phyloP scores from a whole-genome alignment of 2,797 vertebrate genomes.

The Falco peregrinus region DNA sequence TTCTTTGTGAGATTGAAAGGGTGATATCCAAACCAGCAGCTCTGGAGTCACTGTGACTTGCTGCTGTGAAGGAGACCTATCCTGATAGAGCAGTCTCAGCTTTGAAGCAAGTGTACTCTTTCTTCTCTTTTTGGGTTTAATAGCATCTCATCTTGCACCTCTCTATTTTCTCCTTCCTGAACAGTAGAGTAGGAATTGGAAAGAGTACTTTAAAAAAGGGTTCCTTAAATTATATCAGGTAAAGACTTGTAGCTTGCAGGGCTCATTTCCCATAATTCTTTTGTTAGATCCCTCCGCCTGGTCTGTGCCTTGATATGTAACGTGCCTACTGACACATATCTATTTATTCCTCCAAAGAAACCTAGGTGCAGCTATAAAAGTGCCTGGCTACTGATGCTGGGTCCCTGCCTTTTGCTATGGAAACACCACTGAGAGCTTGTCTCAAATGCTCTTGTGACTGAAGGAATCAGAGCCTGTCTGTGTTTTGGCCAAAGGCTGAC shows the following conservation, averaged over 20 bases:
- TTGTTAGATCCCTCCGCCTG: background rate
- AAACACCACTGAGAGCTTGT: background rate
- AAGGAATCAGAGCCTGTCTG: background rate
- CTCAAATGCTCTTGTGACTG: background rate
- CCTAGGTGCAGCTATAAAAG: background rate
- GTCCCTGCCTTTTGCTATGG: background rate
- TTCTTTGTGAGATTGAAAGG: conserved; percentile 51
- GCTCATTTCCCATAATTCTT: background rate
- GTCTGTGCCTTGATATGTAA: background rate
- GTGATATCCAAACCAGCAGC: conserved; percentile 46
- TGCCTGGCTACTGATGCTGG: background rate
- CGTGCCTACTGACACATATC: background rate
- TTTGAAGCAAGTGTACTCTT: background rate
- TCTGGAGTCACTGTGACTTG: conserved; percentile 18
- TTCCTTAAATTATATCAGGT: background rate
- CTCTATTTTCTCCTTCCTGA: background rate
- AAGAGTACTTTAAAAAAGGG: background rate
- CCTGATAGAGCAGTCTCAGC: background rate
- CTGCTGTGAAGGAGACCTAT: background rate
- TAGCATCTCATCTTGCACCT: background rate
- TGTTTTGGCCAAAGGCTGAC: background rate
- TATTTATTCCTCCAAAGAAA: background rate
- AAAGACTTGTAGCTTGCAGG: background rate
- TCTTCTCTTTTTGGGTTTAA: background rate
- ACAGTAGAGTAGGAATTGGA: background rate